Conservation (phyloP, 2,113 vertebrate genomes). For the Embiotoca jacksoni region DNA sequence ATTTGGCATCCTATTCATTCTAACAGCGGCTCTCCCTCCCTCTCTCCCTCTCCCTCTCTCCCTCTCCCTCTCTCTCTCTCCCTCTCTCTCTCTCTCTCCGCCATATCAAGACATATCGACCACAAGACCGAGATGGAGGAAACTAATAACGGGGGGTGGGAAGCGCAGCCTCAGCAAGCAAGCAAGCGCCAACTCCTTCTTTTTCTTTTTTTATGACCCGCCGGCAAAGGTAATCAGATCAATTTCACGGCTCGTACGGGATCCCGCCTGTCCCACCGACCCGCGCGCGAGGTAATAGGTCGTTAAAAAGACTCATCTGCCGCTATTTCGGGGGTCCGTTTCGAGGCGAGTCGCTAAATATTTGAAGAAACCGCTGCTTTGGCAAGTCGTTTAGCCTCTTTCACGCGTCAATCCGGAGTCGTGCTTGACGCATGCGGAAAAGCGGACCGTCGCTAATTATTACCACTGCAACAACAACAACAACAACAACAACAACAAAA, state of each 20-base stretch:
- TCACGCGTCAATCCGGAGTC: neutral
- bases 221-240: slow-evolving; percentile 84
- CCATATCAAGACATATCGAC: slow-evolving; percentile 70
- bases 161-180: slow-evolving; percentile 71
- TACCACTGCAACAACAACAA: neutral
- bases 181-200: slow-evolving; percentile 24
- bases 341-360: slow-evolving; percentile 47
- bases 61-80: slow-evolving; percentile 16
- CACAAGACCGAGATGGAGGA: slow-evolving; percentile 61
- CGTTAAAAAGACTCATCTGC: slow-evolving; percentile 79
- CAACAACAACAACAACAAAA: neutral
- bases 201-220: slow-evolving; percentile 67
- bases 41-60: slow-evolving; percentile 27
- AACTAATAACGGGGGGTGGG: slow-evolving; percentile 43
- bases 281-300: slow-evolving; percentile 77
- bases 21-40: slow-evolving; percentile 24
- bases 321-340: slow-evolving; percentile 43
- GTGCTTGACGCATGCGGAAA: no score
- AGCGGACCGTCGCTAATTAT: neutral
- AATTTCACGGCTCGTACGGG: slow-evolving; percentile 82
- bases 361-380: slow-evolving; percentile 19
- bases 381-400: neutral
- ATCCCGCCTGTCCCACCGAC: slow-evolving; percentile 67
- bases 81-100: slow-evolving; percentile 27
- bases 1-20: slow-evolving; percentile 62